These are phyloP conservation scores for Notocelia uddmanniana DNA, from an alignment of 2,888 invertebrate species.

Conservation along the genomic window DNA sequence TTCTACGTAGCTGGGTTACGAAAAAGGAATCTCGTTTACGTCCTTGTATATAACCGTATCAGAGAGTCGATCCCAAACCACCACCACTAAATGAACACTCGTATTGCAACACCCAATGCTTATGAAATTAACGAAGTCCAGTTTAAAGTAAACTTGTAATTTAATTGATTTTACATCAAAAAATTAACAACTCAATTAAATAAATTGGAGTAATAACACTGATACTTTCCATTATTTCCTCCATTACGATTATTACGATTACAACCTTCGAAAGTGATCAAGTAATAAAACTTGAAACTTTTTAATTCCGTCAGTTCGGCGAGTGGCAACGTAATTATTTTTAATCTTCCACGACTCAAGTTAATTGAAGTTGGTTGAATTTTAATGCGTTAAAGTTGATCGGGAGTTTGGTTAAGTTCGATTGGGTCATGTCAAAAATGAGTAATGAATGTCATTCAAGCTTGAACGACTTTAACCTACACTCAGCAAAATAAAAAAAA, in stretches of 20 bases:
- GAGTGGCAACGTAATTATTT: constrained; percentile 37
- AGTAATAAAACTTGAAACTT: constrained; percentile 30
- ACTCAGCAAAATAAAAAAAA: too few relatives aligned
- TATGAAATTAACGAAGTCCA: background rate
- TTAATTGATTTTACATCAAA: background rate
- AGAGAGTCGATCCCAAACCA: too few relatives aligned
- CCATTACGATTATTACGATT: constrained; percentile 1
- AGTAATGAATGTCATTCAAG: background rate
- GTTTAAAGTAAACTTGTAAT: background rate
- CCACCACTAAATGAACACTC: too few relatives aligned
- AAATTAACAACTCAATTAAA: background rate
- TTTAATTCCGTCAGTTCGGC: constrained; percentile 26
- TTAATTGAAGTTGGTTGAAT: constrained; percentile 41
- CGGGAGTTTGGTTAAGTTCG: constrained; percentile 7
- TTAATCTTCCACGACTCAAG: constrained; percentile 31
- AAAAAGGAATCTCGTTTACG: too few relatives aligned
- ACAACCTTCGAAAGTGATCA: constrained; percentile 4
- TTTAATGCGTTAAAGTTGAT: constrained; percentile 27
- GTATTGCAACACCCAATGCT: too few relatives aligned
- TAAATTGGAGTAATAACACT: background rate
- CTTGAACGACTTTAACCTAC: background rate
- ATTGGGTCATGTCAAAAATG: constrained; percentile 6
- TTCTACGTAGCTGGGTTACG: too few relatives aligned
- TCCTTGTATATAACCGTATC: too few relatives aligned
- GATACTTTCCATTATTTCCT: background rate